Percentiles rank a stretch among this genome's conserved stretches.
phyloP scores from a whole-genome alignment of 64 coral and sea anemone species.

The Catalaphyllia jardinei region DNA sequence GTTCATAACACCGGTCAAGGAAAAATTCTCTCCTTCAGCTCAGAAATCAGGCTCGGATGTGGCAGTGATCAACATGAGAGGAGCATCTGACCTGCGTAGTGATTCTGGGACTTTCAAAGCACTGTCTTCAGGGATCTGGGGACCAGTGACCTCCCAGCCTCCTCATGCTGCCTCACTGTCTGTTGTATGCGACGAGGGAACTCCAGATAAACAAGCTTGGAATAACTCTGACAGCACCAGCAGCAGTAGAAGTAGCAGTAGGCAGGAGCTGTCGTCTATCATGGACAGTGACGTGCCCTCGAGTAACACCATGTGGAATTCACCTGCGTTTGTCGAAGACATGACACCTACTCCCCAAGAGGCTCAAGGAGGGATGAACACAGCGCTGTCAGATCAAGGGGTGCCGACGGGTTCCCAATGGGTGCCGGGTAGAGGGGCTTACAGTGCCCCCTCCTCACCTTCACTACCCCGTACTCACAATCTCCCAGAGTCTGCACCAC shows the following conservation, averaged over 20 bases:
- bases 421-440: slow-evolving; percentile 76
- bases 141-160: slow-evolving; percentile 64
- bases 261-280: slow-evolving; percentile 88
- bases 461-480: slow-evolving; percentile 79
- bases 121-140: slow-evolving; percentile 88
- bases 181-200: slow-evolving; percentile 79
- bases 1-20: slow-evolving; percentile 28
- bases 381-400: slow-evolving; percentile 61
- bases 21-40: slow-evolving; percentile 22
- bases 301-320: slow-evolving; percentile 74
- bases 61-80: slow-evolving; percentile 11
- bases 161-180: slow-evolving; percentile 45
- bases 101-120: slow-evolving; percentile 75
- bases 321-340: slow-evolving; percentile 70
- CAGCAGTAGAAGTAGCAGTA: slow-evolving; percentile 96
- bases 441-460: slow-evolving; percentile 95
- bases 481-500: slow-evolving; percentile 61
- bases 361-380: slow-evolving; percentile 33
- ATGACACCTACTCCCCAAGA: slow-evolving; percentile 72
- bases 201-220: slow-evolving; percentile 80
- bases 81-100: slow-evolving; percentile 49
- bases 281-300: slow-evolving; percentile 79
- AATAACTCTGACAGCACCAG: slow-evolving; percentile 98
- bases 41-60: slow-evolving; percentile 35
- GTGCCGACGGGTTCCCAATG: slow-evolving; percentile 60